A percentile compares a stretch with the other conserved stretches of the same genome.
These are phyloP conservation scores for Anoplolepis gracilipes DNA, from an alignment of 1,140 invertebrate species.

Conservation along the genomic window DNA sequence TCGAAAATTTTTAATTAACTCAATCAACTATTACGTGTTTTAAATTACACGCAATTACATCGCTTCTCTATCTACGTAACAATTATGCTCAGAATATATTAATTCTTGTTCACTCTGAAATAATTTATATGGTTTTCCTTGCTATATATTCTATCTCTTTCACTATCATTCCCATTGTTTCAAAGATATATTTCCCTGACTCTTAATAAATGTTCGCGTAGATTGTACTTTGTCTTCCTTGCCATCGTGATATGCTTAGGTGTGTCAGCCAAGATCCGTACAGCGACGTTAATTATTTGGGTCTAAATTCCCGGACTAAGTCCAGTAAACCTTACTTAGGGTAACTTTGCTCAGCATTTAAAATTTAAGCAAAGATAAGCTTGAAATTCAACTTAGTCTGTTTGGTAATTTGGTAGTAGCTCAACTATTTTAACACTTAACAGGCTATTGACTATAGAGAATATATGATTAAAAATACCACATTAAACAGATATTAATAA, in stretches of 20 bases:
- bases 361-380: constrained; percentile 68
- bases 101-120: neutral
- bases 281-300: constrained; percentile 64
- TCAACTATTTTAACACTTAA: constrained; percentile 57
- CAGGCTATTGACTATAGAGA: constrained; percentile 47
- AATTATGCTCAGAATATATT: neutral
- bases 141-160: neutral
- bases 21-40: constrained; percentile 4
- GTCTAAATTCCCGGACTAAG: constrained; percentile 59
- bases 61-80: neutral
- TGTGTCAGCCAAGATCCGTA: neutral
- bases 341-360: constrained; percentile 63
- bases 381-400: constrained; percentile 62
- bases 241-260: constrained; percentile 4
- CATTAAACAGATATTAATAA: constrained; percentile 43
- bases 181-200: neutral
- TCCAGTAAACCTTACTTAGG: constrained; percentile 67
- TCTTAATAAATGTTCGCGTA: neutral
- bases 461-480: constrained; percentile 10
- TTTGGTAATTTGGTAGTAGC: constrained; percentile 55
- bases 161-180: neutral
- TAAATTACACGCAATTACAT: neutral
- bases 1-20: constrained; percentile 11
- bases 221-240: constrained; percentile 1
- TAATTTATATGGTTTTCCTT: too few species aligned